A percentile compares a stretch with the other conserved stretches of the same genome.
Conservation (phyloP, 37 sponge, comb jelly and placozoan species). For the Chondrosia reniformis region DNA sequence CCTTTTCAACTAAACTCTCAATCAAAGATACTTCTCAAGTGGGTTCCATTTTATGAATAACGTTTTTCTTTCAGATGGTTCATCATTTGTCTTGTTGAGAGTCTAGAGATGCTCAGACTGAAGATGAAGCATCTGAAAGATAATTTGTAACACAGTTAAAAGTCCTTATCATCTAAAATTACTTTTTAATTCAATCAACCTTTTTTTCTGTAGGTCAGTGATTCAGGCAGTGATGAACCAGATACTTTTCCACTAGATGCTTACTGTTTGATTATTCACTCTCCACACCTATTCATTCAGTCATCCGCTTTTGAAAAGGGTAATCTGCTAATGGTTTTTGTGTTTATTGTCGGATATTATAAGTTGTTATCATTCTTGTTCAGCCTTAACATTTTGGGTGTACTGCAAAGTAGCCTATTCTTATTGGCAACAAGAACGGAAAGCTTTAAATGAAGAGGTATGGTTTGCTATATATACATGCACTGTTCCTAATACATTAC, state of each 20-base stretch:
- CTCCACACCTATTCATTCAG: conserved; percentile 72
- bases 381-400: conserved; percentile 74
- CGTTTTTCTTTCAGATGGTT: too few relatives aligned
- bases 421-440: conserved; percentile 78
- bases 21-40: conserved; percentile 58
- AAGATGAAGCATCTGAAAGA: too few relatives aligned
- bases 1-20: conserved; percentile 55
- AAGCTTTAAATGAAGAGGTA: conserved; percentile 69
- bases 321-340: not conserved
- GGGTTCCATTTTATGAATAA: too few relatives aligned
- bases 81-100: too few relatives aligned
- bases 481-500: too few relatives aligned
- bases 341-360: not conserved
- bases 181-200: not conserved
- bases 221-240: conserved; percentile 21
- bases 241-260: conserved; percentile 37
- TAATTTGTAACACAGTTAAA: too few relatives aligned
- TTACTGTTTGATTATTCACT: conserved; percentile 48
- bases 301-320: conserved; percentile 75
- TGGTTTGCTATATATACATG: too few relatives aligned
- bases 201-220: not conserved
- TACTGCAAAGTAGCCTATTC: conserved; percentile 77
- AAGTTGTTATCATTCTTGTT: not conserved
- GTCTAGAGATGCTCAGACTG: too few relatives aligned
- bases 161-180: not conserved